Conservation (phyloP, 2,113 vertebrate genomes). For the Hassar affinis region DNA sequence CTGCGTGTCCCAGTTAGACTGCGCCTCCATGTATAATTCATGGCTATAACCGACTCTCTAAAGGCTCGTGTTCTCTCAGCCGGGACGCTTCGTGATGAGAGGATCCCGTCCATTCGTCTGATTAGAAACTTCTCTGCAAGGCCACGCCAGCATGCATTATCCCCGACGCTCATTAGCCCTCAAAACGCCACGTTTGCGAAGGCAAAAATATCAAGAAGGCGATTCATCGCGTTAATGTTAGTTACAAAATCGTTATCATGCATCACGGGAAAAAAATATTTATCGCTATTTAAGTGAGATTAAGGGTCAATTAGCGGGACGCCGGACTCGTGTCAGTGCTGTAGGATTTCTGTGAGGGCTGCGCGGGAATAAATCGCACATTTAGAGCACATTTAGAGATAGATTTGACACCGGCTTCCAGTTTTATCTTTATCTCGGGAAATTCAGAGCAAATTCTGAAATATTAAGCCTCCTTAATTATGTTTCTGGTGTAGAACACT, state of each 20-base stretch:
- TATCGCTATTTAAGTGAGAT: constrained; percentile 8
- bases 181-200: background rate
- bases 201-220: background rate
- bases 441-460: background rate
- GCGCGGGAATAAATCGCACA: background rate
- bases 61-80: constrained; percentile 16
- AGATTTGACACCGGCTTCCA: background rate
- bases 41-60: constrained; percentile 15
- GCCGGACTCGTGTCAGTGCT: background rate
- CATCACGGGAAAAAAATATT: background rate
- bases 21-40: constrained; percentile 48
- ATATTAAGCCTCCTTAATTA: background rate
- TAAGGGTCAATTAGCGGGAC: constrained; percentile 14
- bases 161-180: background rate
- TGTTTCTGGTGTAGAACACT: background rate
- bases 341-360: background rate
- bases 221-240: background rate
- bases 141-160: background rate
- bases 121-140: background rate
- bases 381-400: background rate
- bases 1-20: constrained; percentile 10
- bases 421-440: background rate
- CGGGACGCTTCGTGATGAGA: background rate
- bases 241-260: constrained; percentile 5
- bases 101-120: background rate